Percentiles rank a stretch among this genome's conserved stretches.
Conservation (phyloP, 2,113 vertebrate species). For the Percina caprodes region DNA sequence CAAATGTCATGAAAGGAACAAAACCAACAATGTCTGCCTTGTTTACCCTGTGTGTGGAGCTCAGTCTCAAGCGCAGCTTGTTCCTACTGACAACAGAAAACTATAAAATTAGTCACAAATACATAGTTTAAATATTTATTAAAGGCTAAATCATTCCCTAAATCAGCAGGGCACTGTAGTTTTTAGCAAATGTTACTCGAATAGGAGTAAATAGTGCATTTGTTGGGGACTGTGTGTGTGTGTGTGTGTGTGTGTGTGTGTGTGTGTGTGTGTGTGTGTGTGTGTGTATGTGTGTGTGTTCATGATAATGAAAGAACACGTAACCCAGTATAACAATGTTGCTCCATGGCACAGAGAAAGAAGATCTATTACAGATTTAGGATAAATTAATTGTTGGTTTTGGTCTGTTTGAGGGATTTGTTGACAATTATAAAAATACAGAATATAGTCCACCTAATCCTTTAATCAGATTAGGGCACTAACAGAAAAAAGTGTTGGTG, state of each 20-base stretch:
- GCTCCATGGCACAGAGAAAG: background rate
- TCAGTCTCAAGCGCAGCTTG: background rate
- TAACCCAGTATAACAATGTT: background rate
- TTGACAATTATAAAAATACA: slow-evolving; percentile 6
- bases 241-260: too few species aligned
- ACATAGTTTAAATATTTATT: background rate
- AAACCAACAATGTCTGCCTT: background rate
- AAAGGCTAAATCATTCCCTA: background rate
- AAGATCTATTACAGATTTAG: background rate
- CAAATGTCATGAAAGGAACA: background rate
- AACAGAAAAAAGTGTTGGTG: background rate
- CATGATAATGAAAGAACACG: background rate
- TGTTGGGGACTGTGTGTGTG: slow-evolving; percentile 5
- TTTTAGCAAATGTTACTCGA: slow-evolving; percentile 3
- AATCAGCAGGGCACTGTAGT: background rate
- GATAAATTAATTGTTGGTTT: background rate
- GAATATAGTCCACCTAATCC: background rate
- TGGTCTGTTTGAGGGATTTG: background rate
- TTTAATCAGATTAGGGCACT: background rate
- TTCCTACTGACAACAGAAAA: background rate
- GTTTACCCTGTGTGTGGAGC: background rate
- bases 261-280: too few species aligned
- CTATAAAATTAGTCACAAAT: background rate
- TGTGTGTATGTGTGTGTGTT: background rate
- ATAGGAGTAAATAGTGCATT: slow-evolving; percentile 26